These are phyloP conservation scores for Orestias chungarensis DNA, from an alignment of 2,797 vertebrate species.

Conservation along the genomic window DNA sequence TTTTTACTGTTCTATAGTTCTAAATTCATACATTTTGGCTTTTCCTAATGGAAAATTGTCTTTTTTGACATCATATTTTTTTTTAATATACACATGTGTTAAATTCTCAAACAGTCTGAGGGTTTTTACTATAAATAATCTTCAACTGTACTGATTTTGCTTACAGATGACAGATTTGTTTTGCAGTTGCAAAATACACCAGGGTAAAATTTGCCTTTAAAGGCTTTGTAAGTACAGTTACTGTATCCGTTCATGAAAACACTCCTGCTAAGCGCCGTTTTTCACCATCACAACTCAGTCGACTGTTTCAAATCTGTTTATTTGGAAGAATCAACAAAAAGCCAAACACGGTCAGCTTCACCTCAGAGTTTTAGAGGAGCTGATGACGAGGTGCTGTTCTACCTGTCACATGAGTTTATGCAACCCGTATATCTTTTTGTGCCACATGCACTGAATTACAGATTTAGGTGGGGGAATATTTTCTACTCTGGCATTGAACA, in stretches of 20 bases:
- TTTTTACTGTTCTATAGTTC: too few species aligned
- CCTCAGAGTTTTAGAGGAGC: conserved; percentile 4
- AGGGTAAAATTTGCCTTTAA: background rate
- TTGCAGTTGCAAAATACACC: background rate
- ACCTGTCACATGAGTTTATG: conserved; percentile 36
- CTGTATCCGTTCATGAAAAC: conserved; percentile 27
- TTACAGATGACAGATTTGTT: background rate
- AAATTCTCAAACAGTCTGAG: too few species aligned
- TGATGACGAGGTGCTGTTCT: conserved; percentile 24
- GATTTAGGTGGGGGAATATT: conserved; percentile 30
- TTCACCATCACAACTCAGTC: background rate
- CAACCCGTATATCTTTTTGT: conserved; percentile 35
- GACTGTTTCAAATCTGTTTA: conserved; percentile 15
- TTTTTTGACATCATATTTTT: too few species aligned
- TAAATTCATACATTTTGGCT: too few species aligned
- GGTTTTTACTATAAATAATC: background rate
- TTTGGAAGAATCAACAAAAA: conserved; percentile 4
- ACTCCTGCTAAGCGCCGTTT: background rate
- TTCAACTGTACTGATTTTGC: background rate
- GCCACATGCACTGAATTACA: conserved; percentile 33
- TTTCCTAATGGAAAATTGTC: too few species aligned
- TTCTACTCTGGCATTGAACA: conserved; percentile 55
- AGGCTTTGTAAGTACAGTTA: background rate
- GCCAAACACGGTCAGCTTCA: conserved; percentile 18
- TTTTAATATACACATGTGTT: too few species aligned